Percentiles rank a stretch among this genome's conserved stretches.
Evolutionary conservation across 2,888 invertebrate species (phyloP).

Genomic region (Priocnemis perturbator): DNA sequence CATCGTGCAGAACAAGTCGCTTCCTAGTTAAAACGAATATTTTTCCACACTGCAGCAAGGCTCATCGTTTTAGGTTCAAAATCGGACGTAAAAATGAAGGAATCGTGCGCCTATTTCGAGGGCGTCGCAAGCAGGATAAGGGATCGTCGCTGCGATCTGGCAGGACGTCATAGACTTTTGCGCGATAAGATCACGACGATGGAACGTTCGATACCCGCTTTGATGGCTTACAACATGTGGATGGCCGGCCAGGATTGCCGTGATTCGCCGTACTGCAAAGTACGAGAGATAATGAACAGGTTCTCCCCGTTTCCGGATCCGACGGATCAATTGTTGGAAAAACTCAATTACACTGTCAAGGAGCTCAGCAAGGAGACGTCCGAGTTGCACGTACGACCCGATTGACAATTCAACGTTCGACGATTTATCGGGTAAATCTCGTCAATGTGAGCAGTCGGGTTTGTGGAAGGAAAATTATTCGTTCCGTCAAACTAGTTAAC

Average conservation of each 20-base stretch:
- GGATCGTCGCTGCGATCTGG: constrained; percentile 58
- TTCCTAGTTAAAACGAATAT: too few relatives aligned
- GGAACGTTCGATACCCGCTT: constrained; percentile 69
- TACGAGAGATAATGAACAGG: constrained; percentile 62
- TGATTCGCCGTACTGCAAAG: constrained; percentile 54
- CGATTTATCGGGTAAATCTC: constrained; percentile 59
- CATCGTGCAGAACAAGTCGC: too few relatives aligned
- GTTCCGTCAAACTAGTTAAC: not conserved
- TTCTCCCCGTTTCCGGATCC: constrained; percentile 58
- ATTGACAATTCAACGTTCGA: constrained; percentile 53
- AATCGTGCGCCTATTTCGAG: constrained; percentile 42
- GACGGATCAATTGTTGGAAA: constrained; percentile 58
- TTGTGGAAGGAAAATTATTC: not conserved
- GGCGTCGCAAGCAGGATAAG: constrained; percentile 55
- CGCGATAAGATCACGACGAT: constrained; percentile 62
- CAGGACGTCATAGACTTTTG: constrained; percentile 57
- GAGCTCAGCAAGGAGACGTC: constrained; percentile 61
- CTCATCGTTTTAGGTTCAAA: constrained; percentile 40
- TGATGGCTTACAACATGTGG: constrained; percentile 65
- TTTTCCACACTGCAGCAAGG: too few relatives aligned
- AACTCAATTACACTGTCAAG: constrained; percentile 51
- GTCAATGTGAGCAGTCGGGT: constrained; percentile 31
- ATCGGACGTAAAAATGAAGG: constrained; percentile 36
- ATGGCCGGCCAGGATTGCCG: constrained; percentile 29
- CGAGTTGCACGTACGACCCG: constrained; percentile 69